Evolutionary conservation across 1,140 invertebrate genomes (phyloP).

Genomic region (Drosophila tropicalis): DNA sequence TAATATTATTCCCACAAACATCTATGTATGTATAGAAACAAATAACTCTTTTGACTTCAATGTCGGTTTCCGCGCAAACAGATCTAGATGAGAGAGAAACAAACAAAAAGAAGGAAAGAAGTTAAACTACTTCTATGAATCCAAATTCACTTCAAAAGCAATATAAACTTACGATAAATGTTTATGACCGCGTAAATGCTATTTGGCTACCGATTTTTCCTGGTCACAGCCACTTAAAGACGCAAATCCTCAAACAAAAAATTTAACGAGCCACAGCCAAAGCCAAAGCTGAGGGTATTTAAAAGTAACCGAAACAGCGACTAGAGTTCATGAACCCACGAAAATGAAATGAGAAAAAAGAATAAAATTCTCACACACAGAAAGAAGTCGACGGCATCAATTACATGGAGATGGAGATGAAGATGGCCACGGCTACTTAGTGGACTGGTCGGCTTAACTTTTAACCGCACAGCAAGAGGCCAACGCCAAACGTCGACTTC

Average conservation of each 20-base stretch:
- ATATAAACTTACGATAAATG: conserved; percentile 43
- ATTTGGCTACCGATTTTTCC: conserved; percentile 57
- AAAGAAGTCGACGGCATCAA: conserved; percentile 63
- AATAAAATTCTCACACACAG: conserved; percentile 56
- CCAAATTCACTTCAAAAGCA: conserved; percentile 21
- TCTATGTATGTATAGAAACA: no score
- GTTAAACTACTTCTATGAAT: conserved; percentile 29
- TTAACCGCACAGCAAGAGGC: conserved; percentile 64
- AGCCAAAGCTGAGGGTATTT: conserved; percentile 38
- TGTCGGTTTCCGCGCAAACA: no score
- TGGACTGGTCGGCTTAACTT: conserved; percentile 65
- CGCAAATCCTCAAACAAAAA: conserved; percentile 49
- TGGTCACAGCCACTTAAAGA: conserved; percentile 62
- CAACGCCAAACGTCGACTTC: conserved; percentile 13
- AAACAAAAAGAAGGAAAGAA: neutral
- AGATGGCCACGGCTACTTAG: conserved; percentile 55
- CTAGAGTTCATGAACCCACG: conserved; percentile 66
- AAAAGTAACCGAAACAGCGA: conserved; percentile 30
- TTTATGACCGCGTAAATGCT: conserved; percentile 42
- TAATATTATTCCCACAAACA: no score
- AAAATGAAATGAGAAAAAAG: conserved; percentile 23
- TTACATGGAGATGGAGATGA: conserved; percentile 50
- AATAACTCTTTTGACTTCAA: no score
- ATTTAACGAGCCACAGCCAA: conserved; percentile 51
- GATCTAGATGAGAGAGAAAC: no score